phyloP scores from a whole-genome alignment of 2,797 vertebrate genomes.

The Ataeniobius toweri region DNA sequence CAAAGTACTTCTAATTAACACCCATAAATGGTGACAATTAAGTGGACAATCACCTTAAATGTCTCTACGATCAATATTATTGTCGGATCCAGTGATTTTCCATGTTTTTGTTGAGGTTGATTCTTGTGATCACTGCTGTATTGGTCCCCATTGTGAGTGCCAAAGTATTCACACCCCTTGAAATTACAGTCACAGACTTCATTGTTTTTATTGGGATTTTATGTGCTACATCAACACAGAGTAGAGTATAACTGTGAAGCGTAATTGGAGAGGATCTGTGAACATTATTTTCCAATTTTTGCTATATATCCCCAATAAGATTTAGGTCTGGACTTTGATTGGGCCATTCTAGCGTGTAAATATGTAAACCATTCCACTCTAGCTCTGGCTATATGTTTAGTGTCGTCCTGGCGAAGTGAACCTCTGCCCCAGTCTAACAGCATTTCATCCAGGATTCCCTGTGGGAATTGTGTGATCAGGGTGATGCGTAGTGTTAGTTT shows the following conservation, averaged over 20 bases:
- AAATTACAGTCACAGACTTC: background rate
- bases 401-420: no score
- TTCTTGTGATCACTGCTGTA: background rate
- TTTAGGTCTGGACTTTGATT: background rate
- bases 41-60: constrained; percentile 6
- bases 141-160: background rate
- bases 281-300: background rate
- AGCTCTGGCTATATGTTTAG: no score
- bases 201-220: background rate
- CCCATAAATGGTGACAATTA: background rate
- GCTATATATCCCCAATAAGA: background rate
- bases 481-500: no score
- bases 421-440: no score
- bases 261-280: background rate
- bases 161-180: constrained; percentile 4
- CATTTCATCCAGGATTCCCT: no score
- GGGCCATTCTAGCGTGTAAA: background rate
- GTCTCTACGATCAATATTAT: background rate
- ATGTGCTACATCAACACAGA: background rate
- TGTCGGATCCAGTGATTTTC: background rate
- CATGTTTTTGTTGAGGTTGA: background rate
- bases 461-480: no score
- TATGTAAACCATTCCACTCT: no score
- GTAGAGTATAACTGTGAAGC: background rate
- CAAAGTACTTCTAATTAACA: background rate